These are phyloP conservation scores for Rissa tridactyla DNA, from an alignment of 2,113 vertebrate genomes.

Conservation along the genomic window DNA sequence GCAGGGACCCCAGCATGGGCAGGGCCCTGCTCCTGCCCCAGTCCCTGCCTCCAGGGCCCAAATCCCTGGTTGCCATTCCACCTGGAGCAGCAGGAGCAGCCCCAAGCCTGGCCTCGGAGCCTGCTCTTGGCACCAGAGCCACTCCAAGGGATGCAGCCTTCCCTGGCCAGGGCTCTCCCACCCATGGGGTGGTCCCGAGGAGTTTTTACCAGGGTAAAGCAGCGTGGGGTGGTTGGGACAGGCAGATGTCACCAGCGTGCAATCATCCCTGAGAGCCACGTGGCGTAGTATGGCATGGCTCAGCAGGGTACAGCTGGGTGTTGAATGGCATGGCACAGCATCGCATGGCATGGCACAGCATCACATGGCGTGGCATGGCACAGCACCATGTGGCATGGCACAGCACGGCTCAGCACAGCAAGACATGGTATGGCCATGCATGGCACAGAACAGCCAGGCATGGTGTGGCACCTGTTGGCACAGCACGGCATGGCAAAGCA, in stretches of 20 bases:
- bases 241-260: neutral
- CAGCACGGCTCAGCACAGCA: neutral
- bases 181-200: accelerated
- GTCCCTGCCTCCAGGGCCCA: neutral
- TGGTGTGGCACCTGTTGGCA: neutral
- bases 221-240: accelerated
- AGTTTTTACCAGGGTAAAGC: neutral
- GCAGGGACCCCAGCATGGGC: accelerated
- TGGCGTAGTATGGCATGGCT: neutral
- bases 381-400: too few species aligned
- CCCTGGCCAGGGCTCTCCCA: neutral
- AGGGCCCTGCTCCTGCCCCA: neutral
- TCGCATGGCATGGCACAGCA: neutral
- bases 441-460: neutral
- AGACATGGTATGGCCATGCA: too few species aligned
- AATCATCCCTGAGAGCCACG: accelerated
- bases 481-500: neutral
- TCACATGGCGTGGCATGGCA: too few species aligned
- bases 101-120: accelerated
- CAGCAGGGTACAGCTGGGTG: too few species aligned
- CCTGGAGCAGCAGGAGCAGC: neutral
- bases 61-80: neutral
- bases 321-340: neutral
- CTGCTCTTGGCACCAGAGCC: accelerated
- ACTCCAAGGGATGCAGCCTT: accelerated